Evolutionary conservation across 1,140 invertebrate genomes (phyloP).

Genomic region (Andrena cerasifolii): DNA sequence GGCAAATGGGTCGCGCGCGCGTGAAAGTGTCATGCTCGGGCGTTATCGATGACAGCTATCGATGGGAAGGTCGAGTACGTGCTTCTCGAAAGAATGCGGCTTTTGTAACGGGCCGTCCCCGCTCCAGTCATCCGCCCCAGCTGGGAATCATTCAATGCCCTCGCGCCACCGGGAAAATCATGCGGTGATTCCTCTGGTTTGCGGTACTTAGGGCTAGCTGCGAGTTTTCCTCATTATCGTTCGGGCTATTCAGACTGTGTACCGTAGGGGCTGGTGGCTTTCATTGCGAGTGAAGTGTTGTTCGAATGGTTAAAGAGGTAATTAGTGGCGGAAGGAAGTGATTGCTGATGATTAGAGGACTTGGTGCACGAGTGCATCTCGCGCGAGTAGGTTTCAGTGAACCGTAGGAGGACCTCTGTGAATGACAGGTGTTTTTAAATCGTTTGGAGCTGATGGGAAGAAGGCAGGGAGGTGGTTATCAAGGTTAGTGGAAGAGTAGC

Average conservation of each 20-base stretch:
- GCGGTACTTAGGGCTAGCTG: background rate
- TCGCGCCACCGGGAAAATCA: constrained; percentile 9
- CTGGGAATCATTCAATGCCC: constrained; percentile 13
- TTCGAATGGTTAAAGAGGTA: background rate
- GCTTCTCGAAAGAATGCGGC: constrained; percentile 65
- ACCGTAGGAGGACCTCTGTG: too few relatives aligned
- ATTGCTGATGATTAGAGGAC: too few relatives aligned
- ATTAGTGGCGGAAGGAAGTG: too few relatives aligned
- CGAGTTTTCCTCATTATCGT: background rate
- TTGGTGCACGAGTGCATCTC: too few relatives aligned
- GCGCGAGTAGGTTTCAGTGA: too few relatives aligned
- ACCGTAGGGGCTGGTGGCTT: background rate
- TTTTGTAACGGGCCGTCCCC: constrained; percentile 26
- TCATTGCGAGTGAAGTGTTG: background rate
- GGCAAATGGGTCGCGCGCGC: constrained; percentile 75
- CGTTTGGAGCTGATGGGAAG: too few relatives aligned
- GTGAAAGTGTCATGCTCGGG: constrained; percentile 66
- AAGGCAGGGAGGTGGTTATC: too few relatives aligned
- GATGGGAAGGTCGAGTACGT: constrained; percentile 63
- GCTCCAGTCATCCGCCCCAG: background rate
- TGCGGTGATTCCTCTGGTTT: constrained; percentile 10
- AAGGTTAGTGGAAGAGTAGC: too few relatives aligned
- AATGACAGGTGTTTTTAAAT: too few relatives aligned
- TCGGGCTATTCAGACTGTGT: background rate
- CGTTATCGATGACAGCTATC: constrained; percentile 70